These are phyloP conservation scores for Bostrychus sinensis DNA, from an alignment of 2,113 vertebrate genomes.

Conservation along the genomic window DNA sequence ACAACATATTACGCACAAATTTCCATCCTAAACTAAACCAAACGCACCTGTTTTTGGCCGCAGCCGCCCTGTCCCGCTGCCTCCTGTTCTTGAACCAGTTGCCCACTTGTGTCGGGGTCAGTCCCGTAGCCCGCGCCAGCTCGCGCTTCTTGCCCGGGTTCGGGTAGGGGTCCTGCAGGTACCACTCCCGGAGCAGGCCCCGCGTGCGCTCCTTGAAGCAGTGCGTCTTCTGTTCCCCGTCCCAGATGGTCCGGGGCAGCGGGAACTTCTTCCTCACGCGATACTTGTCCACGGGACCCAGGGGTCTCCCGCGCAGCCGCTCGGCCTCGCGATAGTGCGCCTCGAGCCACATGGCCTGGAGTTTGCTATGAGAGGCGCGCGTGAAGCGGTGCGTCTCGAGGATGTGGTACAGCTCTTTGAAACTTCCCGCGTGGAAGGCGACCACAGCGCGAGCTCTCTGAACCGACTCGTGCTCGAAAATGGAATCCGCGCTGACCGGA, in stretches of 20 bases:
- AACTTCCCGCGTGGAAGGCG: slow-evolving; percentile 96
- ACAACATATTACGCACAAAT: too few relatives aligned
- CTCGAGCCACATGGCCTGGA: slow-evolving; percentile 99
- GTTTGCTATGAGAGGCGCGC: slow-evolving; percentile 95
- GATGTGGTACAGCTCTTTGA: slow-evolving; percentile 96
- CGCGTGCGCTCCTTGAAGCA: slow-evolving; percentile 99
- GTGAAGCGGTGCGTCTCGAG: slow-evolving; percentile 98
- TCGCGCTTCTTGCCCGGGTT: slow-evolving; percentile 99
- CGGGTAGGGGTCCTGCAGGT: slow-evolving; percentile 98
- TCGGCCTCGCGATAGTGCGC: slow-evolving; percentile 98
- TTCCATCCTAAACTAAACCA: not conserved
- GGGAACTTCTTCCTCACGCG: slow-evolving; percentile 99
- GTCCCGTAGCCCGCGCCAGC: slow-evolving; percentile 96
- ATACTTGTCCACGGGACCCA: slow-evolving; percentile 98
- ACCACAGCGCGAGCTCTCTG: slow-evolving; percentile 95
- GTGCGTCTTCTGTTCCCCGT: slow-evolving; percentile 98
- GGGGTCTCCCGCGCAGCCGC: slow-evolving; percentile 92
- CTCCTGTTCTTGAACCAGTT: slow-evolving; percentile 99
- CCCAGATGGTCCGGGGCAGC: slow-evolving; percentile 97
- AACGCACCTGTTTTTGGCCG: slow-evolving; percentile 98
- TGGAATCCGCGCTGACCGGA: slow-evolving; percentile 93
- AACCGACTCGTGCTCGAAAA: slow-evolving; percentile 98
- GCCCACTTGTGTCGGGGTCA: slow-evolving; percentile 96
- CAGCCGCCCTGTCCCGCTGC: slow-evolving; percentile 95
- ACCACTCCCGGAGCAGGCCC: slow-evolving; percentile 97